phyloP scores from a whole-genome alignment of 2,113 vertebrate genomes.

The Vireo altiloquus region DNA sequence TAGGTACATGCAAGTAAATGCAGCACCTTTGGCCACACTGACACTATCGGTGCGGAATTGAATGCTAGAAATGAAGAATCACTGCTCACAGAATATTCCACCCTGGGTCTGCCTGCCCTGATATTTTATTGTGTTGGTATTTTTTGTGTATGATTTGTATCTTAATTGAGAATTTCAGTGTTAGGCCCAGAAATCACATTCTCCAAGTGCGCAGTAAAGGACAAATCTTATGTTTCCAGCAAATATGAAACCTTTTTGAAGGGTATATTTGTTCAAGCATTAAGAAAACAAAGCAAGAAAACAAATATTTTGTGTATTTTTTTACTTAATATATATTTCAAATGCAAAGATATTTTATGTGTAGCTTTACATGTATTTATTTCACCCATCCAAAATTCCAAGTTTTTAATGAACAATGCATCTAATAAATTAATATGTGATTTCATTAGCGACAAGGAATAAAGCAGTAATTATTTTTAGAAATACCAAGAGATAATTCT shows the following conservation, averaged over 20 bases:
- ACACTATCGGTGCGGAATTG: neutral
- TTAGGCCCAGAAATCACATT: neutral
- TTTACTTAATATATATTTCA: neutral
- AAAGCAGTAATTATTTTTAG: slow-evolving; percentile 11
- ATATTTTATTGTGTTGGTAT: neutral
- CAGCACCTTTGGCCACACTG: neutral
- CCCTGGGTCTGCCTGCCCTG: neutral
- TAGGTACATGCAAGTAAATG: neutral
- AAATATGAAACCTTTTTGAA: slow-evolving; percentile 12
- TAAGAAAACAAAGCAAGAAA: slow-evolving; percentile 11
- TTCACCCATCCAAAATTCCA: neutral
- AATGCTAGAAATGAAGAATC: neutral
- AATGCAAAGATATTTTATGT: neutral
- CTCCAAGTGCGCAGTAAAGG: slow-evolving; percentile 22
- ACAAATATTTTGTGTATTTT: neutral
- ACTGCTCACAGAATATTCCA: neutral
- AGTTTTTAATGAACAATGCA: neutral
- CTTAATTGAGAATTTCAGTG: neutral
- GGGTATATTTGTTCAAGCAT: slow-evolving; percentile 7
- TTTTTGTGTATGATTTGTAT: neutral
- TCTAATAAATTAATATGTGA: neutral
- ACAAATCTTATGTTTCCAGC: neutral
- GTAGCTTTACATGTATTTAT: neutral
- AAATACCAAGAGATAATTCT: neutral
- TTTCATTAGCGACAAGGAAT: neutral